Percentiles rank a stretch among this genome's conserved stretches.
These are phyloP conservation scores for Eupithecia inturbata DNA, from an alignment of 2,888 invertebrate species.

Conservation along the genomic window DNA sequence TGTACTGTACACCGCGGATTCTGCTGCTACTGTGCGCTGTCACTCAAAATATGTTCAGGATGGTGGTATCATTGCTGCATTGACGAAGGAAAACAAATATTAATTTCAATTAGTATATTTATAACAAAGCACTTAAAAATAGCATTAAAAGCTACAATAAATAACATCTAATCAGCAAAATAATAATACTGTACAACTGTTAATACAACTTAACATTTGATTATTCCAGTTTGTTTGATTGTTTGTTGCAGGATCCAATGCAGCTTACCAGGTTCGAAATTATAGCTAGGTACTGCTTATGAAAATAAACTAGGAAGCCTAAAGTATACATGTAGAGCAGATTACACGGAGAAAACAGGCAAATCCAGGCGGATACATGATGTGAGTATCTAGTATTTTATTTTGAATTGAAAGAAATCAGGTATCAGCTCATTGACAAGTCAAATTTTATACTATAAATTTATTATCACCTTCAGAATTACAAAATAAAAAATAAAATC, in stretches of 20 bases:
- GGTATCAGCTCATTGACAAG: background rate
- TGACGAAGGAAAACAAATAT: conserved; percentile 1
- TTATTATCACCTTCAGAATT: background rate
- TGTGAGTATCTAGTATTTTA: background rate
- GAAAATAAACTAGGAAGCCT: background rate
- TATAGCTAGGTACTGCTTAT: too few species aligned
- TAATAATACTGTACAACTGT: conserved; percentile 84
- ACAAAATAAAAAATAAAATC: background rate
- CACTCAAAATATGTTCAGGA: too few species aligned
- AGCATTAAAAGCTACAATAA: conserved; percentile 76
- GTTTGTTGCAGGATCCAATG: background rate
- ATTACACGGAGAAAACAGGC: background rate
- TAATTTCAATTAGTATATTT: conserved; percentile 59
- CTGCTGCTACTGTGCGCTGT: too few species aligned
- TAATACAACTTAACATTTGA: conserved; percentile 74
- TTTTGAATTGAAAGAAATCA: background rate
- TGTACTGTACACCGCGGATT: too few species aligned
- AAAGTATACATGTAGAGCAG: background rate
- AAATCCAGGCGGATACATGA: background rate
- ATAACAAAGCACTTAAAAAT: conserved; percentile 79
- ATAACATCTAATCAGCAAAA: conserved; percentile 81
- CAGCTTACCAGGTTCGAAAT: background rate
- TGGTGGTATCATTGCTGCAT: background rate
- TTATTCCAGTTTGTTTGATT: conserved; percentile 14
- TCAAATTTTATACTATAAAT: background rate